Evolutionary conservation across 2,888 invertebrate species (phyloP).

Genomic region (Cryptophagus acutangulus): DNA sequence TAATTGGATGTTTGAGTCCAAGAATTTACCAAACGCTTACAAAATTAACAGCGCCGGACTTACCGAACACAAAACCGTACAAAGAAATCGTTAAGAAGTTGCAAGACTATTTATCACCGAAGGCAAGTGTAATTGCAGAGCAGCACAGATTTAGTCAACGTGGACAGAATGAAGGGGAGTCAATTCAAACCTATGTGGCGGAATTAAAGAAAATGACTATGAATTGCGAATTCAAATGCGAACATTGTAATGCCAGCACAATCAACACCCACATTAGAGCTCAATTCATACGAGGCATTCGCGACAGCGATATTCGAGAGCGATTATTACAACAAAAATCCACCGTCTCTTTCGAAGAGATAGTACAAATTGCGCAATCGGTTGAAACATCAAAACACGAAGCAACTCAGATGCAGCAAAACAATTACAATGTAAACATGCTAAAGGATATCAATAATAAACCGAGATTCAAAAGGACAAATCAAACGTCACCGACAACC

Average conservation of each 20-base stretch:
- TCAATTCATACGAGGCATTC: constrained; percentile 13
- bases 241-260: constrained; percentile 9
- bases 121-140: constrained; percentile 17
- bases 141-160: constrained; percentile 19
- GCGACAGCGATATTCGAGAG: constrained; percentile 3
- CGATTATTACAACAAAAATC: constrained; percentile 8
- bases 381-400: constrained; percentile 7
- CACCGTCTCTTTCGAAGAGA: constrained; percentile 7
- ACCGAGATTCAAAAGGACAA: neutral
- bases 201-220: constrained; percentile 17
- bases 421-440: neutral
- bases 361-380: constrained; percentile 4
- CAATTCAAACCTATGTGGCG: constrained; percentile 13
- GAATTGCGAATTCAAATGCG: constrained; percentile 15
- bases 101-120: constrained; percentile 14
- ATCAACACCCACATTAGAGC: constrained; percentile 11
- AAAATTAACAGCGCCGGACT: constrained; percentile 14
- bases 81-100: constrained; percentile 14
- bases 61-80: constrained; percentile 14
- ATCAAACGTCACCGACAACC: neutral
- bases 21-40: constrained; percentile 13
- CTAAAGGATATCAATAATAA: neutral
- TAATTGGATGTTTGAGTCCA: constrained; percentile 16
- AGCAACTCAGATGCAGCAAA: constrained; percentile 5
- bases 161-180: constrained; percentile 17